Percentiles rank a stretch among this genome's conserved stretches.
Conservation (phyloP, 2,113 vertebrate species). For the Cephalopholis sonnerati region DNA sequence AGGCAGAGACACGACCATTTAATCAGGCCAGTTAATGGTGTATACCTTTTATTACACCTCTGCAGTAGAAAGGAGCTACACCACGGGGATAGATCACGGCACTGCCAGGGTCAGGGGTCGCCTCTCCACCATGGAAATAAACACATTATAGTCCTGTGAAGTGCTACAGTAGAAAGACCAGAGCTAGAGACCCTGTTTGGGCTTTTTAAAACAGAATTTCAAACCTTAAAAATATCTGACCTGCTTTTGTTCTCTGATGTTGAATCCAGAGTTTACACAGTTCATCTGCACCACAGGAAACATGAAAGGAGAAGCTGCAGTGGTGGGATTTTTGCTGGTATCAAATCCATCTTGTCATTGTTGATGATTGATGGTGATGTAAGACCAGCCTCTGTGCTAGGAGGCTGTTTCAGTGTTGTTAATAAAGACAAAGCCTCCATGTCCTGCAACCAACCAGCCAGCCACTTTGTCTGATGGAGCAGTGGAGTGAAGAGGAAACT, state of each 20-base stretch:
- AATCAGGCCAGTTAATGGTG: constrained; percentile 73
- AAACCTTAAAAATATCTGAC: constrained; percentile 9
- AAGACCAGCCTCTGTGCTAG: constrained; percentile 38
- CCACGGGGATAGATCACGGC: constrained; percentile 8
- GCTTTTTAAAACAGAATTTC: constrained; percentile 28
- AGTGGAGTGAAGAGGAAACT: constrained; percentile 56
- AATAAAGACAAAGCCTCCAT: constrained; percentile 74
- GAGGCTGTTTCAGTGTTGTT: constrained; percentile 51
- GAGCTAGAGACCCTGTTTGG: constrained; percentile 2
- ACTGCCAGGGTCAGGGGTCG: constrained; percentile 14
- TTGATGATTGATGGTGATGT: constrained; percentile 64
- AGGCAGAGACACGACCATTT: constrained; percentile 54
- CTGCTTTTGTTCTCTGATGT: constrained; percentile 1
- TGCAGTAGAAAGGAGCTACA: constrained; percentile 27
- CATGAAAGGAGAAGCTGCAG: constrained; percentile 26
- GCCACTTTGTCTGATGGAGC: constrained; percentile 71
- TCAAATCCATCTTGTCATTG: constrained; percentile 45
- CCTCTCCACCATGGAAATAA: constrained; percentile 13
- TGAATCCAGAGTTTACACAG: constrained; percentile 15
- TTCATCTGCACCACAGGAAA: background rate
- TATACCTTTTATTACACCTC: constrained; percentile 66
- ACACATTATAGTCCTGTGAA: background rate
- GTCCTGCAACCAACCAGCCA: constrained; percentile 60
- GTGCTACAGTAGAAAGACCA: background rate
- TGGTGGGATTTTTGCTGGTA: constrained; percentile 26